Base-by-base conservation (phyloP, 2,888 invertebrate species). In the Epirrita christyi region DNA sequence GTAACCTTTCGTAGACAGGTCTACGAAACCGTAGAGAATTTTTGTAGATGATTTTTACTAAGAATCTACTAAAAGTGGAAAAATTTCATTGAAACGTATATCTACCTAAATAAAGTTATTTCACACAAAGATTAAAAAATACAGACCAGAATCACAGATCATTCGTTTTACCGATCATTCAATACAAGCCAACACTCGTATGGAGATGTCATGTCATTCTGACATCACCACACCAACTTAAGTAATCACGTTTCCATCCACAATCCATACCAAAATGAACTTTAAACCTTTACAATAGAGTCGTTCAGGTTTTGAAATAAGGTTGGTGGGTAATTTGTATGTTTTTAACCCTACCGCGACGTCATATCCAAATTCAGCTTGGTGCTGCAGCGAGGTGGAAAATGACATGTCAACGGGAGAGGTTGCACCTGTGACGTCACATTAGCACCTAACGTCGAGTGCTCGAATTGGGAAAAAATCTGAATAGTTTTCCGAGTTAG, bases 371-470 rank as follows among this genome's bases (percentile, higher is more conserved):
- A 82, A 85, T 83, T 73, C 66, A 63, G 70, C 67, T 70, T 63
- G 60, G 58, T 40, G 70, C 79, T 73, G 82, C 86, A 77, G 68
- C 72, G 78, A 79, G 51, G 85, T 80, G 85, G 87, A 90, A 89
- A 91, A 91, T 90, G 81, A 88, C 84, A 66, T 89, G 89, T 90
- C 90, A 89, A 54, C 56, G 48, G 47, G 59, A 59, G 61, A 55
- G 59, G 43, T 10, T 66, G 63, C 67, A 70, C 75, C 67, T 73
- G 75, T 74, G 76, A 75, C 75, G 70, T 75, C 77, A 73, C 60
- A 71, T 72, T 71, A 70, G 50, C 70, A 70, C 70, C 29, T 44
- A 27, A 44, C 64, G 67, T 59, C 41, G 48, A 46, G 55, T 66
- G 70, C 56, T 55, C 48, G 58, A 40, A 13, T 13, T 38, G 42